Conservation (phyloP, 2,797 vertebrate species). For the Spinus pinus region DNA sequence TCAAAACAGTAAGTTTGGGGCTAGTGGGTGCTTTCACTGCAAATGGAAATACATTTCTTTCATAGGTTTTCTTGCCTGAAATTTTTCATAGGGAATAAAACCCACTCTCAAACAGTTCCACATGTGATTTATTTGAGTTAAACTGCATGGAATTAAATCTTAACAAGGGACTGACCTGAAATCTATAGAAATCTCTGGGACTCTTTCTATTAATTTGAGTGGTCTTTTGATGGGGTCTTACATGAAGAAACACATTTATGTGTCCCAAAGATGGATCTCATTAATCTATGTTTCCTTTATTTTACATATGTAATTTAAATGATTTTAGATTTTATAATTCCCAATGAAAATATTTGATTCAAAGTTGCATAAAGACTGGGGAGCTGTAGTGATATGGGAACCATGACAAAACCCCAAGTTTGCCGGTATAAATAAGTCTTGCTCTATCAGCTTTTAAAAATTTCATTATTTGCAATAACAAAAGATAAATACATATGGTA, state of each 20-base stretch:
- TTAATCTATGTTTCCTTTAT: constrained; percentile 29
- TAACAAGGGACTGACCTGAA: constrained; percentile 26
- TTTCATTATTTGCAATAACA: neutral
- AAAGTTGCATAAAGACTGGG: neutral
- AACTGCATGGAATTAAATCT: constrained; percentile 8
- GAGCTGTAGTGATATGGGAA: neutral
- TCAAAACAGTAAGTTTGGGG: neutral
- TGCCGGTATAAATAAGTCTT: neutral
- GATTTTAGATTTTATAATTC: constrained; percentile 19
- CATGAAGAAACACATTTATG: constrained; percentile 16
- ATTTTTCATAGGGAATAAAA: constrained; percentile 4
- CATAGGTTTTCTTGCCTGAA: neutral
- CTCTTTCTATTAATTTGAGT: constrained; percentile 8
- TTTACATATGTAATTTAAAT: constrained; percentile 6
- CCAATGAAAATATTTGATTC: constrained; percentile 14
- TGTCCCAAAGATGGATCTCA: constrained; percentile 2
- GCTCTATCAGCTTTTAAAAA: neutral
- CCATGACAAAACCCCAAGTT: neutral
- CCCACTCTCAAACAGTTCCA: neutral
- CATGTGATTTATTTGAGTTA: constrained; percentile 11
- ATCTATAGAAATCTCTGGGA: constrained; percentile 16
- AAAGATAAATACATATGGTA: neutral
- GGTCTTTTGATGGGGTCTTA: neutral
- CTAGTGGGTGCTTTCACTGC: neutral
- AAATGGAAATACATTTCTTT: neutral